phyloP scores from a whole-genome alignment of 2,888 invertebrate species.

The Tridacna gigas region DNA sequence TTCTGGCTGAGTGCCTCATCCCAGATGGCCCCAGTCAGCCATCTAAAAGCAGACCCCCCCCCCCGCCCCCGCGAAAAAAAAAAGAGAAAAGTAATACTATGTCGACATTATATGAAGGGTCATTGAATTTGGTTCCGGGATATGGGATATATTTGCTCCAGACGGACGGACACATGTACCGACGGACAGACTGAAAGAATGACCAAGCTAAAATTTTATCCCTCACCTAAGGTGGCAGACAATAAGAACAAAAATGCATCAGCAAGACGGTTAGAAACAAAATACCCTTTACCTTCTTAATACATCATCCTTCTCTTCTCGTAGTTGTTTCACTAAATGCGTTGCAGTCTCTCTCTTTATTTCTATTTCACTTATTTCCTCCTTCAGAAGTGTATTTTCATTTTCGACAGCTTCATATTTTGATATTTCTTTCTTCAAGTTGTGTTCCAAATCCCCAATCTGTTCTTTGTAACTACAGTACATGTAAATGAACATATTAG shows the following conservation, averaged over 20 bases:
- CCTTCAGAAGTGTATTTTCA: not conserved
- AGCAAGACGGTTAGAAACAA: too few relatives aligned
- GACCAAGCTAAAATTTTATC: not conserved
- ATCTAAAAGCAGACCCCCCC: too few relatives aligned
- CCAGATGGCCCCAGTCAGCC: too few relatives aligned
- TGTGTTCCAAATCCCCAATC: not conserved
- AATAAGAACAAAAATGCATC: not conserved
- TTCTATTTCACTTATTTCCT: not conserved
- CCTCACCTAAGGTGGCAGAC: not conserved
- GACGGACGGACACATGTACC: too few relatives aligned
- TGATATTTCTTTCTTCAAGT: not conserved
- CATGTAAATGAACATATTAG: not conserved
- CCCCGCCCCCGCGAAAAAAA: too few relatives aligned
- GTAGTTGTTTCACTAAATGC: not conserved
- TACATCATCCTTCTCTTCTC: not conserved
- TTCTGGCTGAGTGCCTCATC: too few relatives aligned
- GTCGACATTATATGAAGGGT: too few relatives aligned
- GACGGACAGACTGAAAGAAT: too few relatives aligned
- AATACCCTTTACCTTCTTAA: slow-evolving; percentile 4
- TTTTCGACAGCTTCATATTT: not conserved
- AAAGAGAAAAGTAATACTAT: too few relatives aligned
- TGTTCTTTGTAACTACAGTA: not conserved
- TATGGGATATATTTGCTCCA: too few relatives aligned
- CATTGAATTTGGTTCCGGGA: too few relatives aligned
- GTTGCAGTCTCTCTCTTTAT: not conserved